phyloP scores from a whole-genome alignment of 2,888 invertebrate genomes.

The Horisme vitalbata region DNA sequence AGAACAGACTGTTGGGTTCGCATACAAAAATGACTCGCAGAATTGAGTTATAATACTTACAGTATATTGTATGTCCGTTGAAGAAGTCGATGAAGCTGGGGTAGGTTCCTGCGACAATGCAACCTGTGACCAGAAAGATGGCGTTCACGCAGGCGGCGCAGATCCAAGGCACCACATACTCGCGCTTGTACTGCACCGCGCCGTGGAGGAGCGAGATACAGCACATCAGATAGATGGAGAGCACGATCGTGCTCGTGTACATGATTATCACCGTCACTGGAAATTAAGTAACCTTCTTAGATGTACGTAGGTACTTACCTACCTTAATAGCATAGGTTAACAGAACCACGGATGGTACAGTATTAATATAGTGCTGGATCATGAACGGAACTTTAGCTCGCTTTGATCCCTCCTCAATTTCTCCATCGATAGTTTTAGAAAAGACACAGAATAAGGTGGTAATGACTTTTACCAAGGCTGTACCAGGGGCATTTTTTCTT shows the following conservation, averaged over 20 bases:
- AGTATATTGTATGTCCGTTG: slow-evolving; percentile 71
- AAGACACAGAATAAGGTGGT: too few species aligned
- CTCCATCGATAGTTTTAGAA: too few species aligned
- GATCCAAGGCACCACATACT: slow-evolving; percentile 75
- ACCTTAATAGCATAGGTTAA: too few species aligned
- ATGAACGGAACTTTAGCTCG: too few species aligned
- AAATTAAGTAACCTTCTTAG: slow-evolving; percentile 19
- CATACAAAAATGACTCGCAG: too few species aligned
- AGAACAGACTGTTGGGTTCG: too few species aligned
- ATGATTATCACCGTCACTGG: slow-evolving; percentile 75
- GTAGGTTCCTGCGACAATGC: slow-evolving; percentile 65
- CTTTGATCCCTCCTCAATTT: too few species aligned
- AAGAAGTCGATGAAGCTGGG: slow-evolving; percentile 68
- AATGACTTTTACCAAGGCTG: too few species aligned
- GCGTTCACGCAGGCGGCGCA: slow-evolving; percentile 67
- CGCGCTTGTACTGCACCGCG: slow-evolving; percentile 71
- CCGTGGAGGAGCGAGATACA: slow-evolving; percentile 75
- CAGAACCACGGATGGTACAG: too few species aligned
- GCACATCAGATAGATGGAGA: slow-evolving; percentile 73
- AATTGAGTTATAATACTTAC: slow-evolving; percentile 52
- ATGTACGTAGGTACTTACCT: too few species aligned
- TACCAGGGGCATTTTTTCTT: too few species aligned
- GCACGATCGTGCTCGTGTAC: slow-evolving; percentile 72
- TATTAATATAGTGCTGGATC: too few species aligned
- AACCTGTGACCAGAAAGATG: slow-evolving; percentile 57